Evolutionary conservation across 53 echinoderm and acorn worm genomes (phyloP).

Genomic region (Holothuria scabra): DNA sequence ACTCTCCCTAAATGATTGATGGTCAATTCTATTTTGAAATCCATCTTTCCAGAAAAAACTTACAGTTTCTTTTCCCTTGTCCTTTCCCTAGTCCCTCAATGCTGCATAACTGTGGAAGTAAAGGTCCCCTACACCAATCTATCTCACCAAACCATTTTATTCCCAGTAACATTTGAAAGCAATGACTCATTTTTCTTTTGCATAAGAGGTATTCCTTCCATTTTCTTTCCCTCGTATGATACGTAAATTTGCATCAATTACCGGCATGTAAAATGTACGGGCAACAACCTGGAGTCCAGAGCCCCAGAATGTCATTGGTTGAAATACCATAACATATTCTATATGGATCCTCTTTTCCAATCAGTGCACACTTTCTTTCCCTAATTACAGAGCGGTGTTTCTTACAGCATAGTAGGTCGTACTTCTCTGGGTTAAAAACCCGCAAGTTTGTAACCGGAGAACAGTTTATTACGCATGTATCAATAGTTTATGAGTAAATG

Average conservation of each 20-base stretch:
- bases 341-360: conserved; percentile 28
- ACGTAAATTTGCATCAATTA: conserved; percentile 41
- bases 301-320: not conserved
- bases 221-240: conserved; percentile 26
- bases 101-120: no score
- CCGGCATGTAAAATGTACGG: not conserved
- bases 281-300: conserved; percentile 39
- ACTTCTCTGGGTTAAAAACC: conserved; percentile 34
- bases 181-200: conserved; percentile 16
- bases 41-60: no score
- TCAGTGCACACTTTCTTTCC: conserved; percentile 39
- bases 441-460: conserved; percentile 30
- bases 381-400: conserved; percentile 32
- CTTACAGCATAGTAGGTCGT: conserved; percentile 42
- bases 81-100: no score
- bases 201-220: conserved; percentile 6
- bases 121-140: no score
- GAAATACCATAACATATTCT: not conserved
- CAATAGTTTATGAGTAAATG: conserved; percentile 45
- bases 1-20: no score
- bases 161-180: no score
- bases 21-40: no score
- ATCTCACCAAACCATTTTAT: no score
- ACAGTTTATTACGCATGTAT: conserved; percentile 34
- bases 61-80: no score